These are phyloP conservation scores for Grammomys surdaster DNA, from an alignment of 2,113 vertebrate species.

Conservation along the genomic window DNA sequence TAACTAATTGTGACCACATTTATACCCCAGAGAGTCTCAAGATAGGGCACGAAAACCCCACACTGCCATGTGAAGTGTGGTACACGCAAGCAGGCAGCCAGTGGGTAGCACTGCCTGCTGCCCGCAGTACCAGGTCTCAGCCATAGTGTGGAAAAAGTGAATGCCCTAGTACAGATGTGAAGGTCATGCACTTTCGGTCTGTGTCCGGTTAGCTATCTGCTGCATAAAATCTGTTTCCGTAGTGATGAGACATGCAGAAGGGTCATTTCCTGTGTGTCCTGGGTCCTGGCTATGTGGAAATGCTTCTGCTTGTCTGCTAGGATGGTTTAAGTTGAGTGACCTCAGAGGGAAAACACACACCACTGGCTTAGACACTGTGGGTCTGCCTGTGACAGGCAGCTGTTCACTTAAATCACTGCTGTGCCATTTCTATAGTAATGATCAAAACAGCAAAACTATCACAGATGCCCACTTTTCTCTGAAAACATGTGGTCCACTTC, in stretches of 20 bases:
- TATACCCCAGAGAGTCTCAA: not conserved
- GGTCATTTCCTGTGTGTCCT: slow-evolving; percentile 80
- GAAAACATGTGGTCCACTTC: not conserved
- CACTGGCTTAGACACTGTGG: not conserved
- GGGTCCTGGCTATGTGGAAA: slow-evolving; percentile 67
- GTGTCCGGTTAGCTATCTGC: slow-evolving; percentile 69
- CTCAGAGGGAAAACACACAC: slow-evolving; percentile 32
- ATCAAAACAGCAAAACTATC: not conserved
- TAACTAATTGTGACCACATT: not conserved
- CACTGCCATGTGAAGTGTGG: not conserved
- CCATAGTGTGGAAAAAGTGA: not conserved
- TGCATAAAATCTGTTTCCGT: slow-evolving; percentile 81
- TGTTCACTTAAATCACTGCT: slow-evolving; percentile 15
- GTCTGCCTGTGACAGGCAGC: slow-evolving; percentile 33
- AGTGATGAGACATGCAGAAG: slow-evolving; percentile 76
- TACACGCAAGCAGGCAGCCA: not conserved
- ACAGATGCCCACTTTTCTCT: not conserved
- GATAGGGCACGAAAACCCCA: not conserved
- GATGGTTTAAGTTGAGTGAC: slow-evolving; percentile 75
- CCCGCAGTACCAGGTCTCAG: not conserved
- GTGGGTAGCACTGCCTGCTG: not conserved
- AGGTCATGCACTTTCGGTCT: not conserved
- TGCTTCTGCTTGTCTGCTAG: slow-evolving; percentile 65
- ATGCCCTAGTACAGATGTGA: not conserved
- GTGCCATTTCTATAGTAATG: not conserved